phyloP scores from a whole-genome alignment of 2,113 vertebrate genomes.

The Spheniscus mendiculus region DNA sequence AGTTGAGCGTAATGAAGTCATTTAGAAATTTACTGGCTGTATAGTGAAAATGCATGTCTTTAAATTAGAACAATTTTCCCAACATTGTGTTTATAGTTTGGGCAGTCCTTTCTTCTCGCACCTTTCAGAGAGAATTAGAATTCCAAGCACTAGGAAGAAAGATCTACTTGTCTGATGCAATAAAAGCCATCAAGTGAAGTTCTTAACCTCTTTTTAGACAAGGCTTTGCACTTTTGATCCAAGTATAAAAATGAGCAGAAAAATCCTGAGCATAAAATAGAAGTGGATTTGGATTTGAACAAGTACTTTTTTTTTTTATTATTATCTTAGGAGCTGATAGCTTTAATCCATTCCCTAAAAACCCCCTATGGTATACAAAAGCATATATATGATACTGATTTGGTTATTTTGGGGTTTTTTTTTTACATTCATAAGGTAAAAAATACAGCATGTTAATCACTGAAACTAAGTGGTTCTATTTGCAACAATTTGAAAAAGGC shows the following conservation, averaged over 20 bases:
- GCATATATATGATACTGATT: neutral
- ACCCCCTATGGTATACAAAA: neutral
- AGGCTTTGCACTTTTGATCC: neutral
- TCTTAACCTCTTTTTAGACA: neutral
- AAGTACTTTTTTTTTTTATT: neutral
- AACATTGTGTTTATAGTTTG: neutral
- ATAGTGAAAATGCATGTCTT: neutral
- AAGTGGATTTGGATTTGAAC: neutral
- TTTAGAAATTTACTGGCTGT: slow-evolving; percentile 7
- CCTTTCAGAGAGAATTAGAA: neutral
- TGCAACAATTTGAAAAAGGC: neutral
- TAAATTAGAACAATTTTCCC: neutral
- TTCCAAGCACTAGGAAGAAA: neutral
- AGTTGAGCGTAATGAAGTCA: neutral
- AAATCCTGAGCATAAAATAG: neutral
- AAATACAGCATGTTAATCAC: neutral
- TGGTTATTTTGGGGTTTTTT: neutral
- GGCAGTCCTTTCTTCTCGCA: neutral
- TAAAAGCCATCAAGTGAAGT: neutral
- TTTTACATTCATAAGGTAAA: neutral
- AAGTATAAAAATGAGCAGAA: neutral
- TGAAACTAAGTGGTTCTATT: neutral
- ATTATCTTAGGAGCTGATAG: neutral
- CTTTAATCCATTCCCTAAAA: neutral
- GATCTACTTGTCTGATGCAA: neutral